phyloP scores from a whole-genome alignment of 1,140 invertebrate species.

The Hylyphantes graminicola region DNA sequence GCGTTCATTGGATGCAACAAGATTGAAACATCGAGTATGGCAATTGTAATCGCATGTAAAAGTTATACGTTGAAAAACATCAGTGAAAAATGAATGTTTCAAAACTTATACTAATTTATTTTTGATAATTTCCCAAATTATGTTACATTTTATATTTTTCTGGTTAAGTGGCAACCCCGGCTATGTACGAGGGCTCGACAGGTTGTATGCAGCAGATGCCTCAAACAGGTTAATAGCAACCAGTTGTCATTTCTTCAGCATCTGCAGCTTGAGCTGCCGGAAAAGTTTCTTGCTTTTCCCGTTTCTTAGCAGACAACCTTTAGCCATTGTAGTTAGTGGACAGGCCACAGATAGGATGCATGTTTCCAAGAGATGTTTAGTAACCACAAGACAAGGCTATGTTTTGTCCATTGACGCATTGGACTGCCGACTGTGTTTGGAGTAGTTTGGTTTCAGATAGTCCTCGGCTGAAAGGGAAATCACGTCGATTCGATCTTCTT shows the following conservation, averaged over 20 bases:
- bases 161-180: not conserved
- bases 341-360: constrained; percentile 21
- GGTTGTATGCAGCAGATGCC: constrained; percentile 29
- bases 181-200: not conserved
- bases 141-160: too few relatives aligned
- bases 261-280: not conserved
- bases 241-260: not conserved
- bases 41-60: too few relatives aligned
- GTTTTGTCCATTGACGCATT: constrained; percentile 54
- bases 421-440: constrained; percentile 78
- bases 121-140: too few relatives aligned
- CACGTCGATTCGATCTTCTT: constrained; percentile 98
- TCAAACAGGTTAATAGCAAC: too few relatives aligned
- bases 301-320: constrained; percentile 37
- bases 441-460: constrained; percentile 90
- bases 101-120: too few relatives aligned
- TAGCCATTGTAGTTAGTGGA: constrained; percentile 6
- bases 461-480: constrained; percentile 93
- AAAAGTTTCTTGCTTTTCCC: constrained; percentile 8
- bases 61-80: too few relatives aligned
- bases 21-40: too few relatives aligned
- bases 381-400: constrained; percentile 56
- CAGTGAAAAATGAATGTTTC: too few relatives aligned
- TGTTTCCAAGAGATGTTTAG: constrained; percentile 38
- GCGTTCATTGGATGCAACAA: too few relatives aligned